Evolutionary conservation across 2,797 vertebrate genomes (phyloP), one percentile per base, ranked within the genome.

Genomic region (Microctenopoma lineatum): DNA sequence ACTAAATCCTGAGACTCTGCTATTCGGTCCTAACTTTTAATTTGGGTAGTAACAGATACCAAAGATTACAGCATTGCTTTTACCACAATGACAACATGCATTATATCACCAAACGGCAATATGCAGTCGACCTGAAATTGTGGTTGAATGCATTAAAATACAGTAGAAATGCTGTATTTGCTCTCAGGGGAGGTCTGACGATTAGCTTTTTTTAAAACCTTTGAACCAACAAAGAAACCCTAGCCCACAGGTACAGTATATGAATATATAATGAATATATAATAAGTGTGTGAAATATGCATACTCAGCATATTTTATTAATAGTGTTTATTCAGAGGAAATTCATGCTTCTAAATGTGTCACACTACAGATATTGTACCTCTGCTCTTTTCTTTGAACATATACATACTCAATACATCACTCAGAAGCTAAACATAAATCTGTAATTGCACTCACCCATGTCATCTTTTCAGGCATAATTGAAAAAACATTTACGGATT

Each of bases 1-100:
- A 75, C 66, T 58, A 3, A 75, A 83, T 72, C 68, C 62, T 27
- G 26, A 27, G 54, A 67, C 46, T 59, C 64, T 65, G 48, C 64
- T 51, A 62, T 61, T 70, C n/a, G 15, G 47, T 66, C 38, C 7
- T 47, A 44, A 47, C 59, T 75, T 34, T 44, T 55, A 25, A n/a
- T 51, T 13, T 16, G 39, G 25, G 55, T 47, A 2, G 60, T 53
- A 66, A 38, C 39, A 70, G 53, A 74, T 73, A 44, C 14, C 9
- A 13, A 75, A 48, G 55, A 82, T 66, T 70, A 67, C 16, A 29
- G 45, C 51, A 41, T 45, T n/a, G 42, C 62, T 80, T 44, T 50
- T 56, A 70, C 68, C 57, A 39, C 60, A 71, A 55, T 63, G 53
- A 63, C 62, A 55, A 29, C 55, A 61, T 21, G 3, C 52, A 27